Conservation (phyloP, 2,888 invertebrate genomes). For the Dryobotodes eremita region DNA sequence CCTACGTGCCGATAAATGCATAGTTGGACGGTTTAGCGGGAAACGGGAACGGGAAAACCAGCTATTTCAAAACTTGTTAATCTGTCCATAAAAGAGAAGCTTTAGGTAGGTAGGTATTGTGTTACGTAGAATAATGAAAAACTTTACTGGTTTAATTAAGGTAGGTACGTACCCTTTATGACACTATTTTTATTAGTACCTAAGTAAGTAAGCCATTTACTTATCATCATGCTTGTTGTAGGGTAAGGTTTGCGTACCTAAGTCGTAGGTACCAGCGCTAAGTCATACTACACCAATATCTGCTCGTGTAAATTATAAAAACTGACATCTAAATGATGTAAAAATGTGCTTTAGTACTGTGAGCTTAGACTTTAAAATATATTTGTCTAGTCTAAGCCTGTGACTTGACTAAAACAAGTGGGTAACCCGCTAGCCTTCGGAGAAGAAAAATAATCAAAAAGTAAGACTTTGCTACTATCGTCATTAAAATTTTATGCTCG, state of each 20-base stretch:
- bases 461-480: neutral
- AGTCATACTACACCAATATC: too few species aligned
- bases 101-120: neutral
- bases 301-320: neutral
- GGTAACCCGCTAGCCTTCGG: too few species aligned
- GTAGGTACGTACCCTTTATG: neutral
- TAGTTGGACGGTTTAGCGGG: conserved; percentile 29
- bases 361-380: neutral
- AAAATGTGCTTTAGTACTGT: neutral
- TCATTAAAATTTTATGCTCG: neutral
- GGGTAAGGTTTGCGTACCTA: neutral
- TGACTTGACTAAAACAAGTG: too few species aligned
- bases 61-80: conserved; percentile 14
- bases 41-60: conserved; percentile 8
- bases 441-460: too few species aligned
- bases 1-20: conserved; percentile 57
- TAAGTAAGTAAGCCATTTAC: neutral
- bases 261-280: too few species aligned
- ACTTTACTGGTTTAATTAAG: neutral
- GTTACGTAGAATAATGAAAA: neutral
- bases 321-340: neutral
- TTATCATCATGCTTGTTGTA: neutral
- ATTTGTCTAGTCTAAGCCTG: too few species aligned
- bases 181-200: neutral
- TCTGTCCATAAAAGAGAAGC: conserved; percentile 28